Evolutionary conservation across 2,888 invertebrate species (phyloP).

Genomic region (Amblyteles armatorius): DNA sequence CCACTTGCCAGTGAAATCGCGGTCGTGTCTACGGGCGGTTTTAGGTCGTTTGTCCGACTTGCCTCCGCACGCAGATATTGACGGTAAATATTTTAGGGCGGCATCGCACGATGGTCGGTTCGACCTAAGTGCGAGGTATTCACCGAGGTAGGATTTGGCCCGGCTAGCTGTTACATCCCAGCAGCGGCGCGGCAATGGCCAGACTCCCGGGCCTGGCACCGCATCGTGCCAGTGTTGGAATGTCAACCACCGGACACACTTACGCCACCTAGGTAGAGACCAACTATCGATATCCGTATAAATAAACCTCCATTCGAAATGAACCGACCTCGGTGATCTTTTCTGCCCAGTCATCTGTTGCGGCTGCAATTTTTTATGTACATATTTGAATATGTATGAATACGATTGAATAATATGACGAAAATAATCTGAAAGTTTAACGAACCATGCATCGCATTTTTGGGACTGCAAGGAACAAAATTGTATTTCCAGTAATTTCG

Average conservation of each 20-base stretch:
- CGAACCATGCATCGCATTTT: neutral
- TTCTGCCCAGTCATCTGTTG: no score
- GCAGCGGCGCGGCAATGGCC: neutral
- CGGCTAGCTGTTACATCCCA: neutral
- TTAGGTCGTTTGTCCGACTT: conserved; percentile 29
- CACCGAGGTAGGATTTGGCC: neutral
- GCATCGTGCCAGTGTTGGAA: neutral
- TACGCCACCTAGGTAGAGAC: neutral
- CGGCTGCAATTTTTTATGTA: no score
- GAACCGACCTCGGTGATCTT: no score
- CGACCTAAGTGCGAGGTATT: neutral
- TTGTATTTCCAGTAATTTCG: neutral
- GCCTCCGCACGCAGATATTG: neutral
- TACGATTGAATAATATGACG: neutral
- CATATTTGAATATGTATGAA: neutral
- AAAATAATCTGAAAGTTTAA: neutral
- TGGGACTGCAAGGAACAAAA: neutral
- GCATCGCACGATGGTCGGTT: neutral
- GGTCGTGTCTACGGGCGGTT: conserved; percentile 9
- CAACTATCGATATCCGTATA: no score
- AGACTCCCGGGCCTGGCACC: neutral
- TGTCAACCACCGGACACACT: neutral
- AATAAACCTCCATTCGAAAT: no score
- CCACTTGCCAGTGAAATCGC: conserved; percentile 37
- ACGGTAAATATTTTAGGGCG: neutral